These are phyloP conservation scores for Malurus elegans DNA, from an alignment of 2,113 vertebrate genomes.

Conservation along the genomic window DNA sequence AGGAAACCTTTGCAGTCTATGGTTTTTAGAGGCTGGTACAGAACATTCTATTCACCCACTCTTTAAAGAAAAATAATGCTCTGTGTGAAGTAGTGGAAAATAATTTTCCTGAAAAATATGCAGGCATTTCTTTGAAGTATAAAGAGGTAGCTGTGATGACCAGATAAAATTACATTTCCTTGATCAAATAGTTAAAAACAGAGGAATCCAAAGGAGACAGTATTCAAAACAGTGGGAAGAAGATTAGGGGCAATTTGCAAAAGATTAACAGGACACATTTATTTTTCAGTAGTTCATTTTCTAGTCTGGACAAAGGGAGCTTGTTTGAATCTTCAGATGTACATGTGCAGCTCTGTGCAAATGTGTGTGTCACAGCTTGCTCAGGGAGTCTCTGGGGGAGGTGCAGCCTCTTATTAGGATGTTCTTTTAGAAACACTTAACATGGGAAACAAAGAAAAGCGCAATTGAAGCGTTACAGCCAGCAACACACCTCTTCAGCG, in stretches of 20 bases:
- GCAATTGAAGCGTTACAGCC: not conserved
- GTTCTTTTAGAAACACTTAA: not conserved
- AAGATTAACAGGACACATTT: not conserved
- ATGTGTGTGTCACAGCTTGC: not conserved
- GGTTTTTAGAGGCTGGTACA: not conserved
- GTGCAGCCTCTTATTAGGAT: conserved; percentile 9
- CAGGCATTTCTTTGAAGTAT: conserved; percentile 9
- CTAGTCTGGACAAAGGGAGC: not conserved
- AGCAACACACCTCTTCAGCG: not conserved
- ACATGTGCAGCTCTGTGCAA: not conserved
- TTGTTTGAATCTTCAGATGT: not conserved
- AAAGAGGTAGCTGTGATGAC: not conserved
- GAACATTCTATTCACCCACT: conserved; percentile 12
- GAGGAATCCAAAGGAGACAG: not conserved
- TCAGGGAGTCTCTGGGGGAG: conserved; percentile 11
- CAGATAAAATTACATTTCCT: not conserved
- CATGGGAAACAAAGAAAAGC: conserved; percentile 3
- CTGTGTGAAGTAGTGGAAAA: not conserved
- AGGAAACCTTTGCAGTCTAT: not conserved
- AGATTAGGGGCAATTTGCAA: not conserved
- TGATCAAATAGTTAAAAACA: not conserved
- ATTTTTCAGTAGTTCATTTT: not conserved
- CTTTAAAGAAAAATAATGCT: conserved; percentile 26
- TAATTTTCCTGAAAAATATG: not conserved
- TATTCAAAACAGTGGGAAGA: not conserved